phyloP scores from a whole-genome alignment of 2,797 vertebrate species.

The Alca torda region DNA sequence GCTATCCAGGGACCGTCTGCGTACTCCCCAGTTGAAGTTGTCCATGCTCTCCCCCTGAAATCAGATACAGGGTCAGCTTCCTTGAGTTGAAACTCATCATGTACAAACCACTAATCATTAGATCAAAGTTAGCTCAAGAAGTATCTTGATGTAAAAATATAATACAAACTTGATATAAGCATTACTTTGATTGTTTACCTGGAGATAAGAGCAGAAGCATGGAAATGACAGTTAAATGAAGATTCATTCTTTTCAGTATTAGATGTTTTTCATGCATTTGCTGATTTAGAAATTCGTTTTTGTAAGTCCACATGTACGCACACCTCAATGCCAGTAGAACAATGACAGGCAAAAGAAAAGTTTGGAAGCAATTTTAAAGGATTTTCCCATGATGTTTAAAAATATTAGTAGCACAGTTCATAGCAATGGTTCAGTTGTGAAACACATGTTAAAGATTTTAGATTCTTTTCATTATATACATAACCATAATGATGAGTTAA shows the following conservation, averaged over 20 bases:
- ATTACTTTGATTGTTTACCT: conserved; percentile 32
- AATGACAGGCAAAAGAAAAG: conserved; percentile 8
- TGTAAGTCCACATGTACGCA: background rate
- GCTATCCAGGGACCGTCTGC: conserved; percentile 94
- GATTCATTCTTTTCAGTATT: conserved; percentile 19
- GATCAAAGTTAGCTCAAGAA: conserved; percentile 10
- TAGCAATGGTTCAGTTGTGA: conserved; percentile 18
- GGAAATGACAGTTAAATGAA: conserved; percentile 51
- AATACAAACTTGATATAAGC: background rate
- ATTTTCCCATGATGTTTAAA: background rate
- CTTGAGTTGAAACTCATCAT: background rate
- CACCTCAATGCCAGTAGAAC: background rate
- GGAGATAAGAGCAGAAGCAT: conserved; percentile 45
- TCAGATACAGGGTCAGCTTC: background rate
- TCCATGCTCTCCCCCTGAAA: conserved; percentile 95
- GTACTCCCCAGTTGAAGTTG: conserved; percentile 99
- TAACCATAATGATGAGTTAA: conserved; percentile 14
- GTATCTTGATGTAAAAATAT: background rate
- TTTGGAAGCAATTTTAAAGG: background rate
- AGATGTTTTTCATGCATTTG: conserved; percentile 49
- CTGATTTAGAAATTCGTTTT: background rate
- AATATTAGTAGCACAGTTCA: conserved; percentile 5
- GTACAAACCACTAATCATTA: background rate
- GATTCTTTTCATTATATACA: background rate
- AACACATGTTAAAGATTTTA: conserved; percentile 46